Evolutionary conservation across 2,888 invertebrate genomes (phyloP).

Genomic region (Anarsia innoxiella): DNA sequence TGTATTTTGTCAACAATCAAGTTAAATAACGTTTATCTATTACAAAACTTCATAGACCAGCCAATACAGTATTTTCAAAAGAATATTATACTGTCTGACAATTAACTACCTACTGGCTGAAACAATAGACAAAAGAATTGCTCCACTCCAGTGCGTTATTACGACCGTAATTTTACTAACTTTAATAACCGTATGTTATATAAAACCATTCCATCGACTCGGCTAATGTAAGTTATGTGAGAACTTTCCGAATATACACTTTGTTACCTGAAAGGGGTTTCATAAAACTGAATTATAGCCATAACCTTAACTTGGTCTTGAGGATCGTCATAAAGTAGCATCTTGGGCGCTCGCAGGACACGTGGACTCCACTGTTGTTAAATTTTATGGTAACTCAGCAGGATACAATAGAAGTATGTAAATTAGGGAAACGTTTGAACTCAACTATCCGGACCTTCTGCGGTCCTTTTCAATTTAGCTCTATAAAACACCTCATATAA

Average conservation of each 20-base stretch:
- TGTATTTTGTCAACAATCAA: too few relatives aligned
- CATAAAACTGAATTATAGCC: slow-evolving; percentile 72
- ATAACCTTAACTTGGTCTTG: slow-evolving; percentile 67
- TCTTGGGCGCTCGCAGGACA: slow-evolving; percentile 62
- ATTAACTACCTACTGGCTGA: too few relatives aligned
- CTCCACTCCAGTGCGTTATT: slow-evolving; percentile 18
- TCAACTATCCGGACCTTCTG: slow-evolving; percentile 28
- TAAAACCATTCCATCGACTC: slow-evolving; percentile 23
- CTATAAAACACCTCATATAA: slow-evolving; percentile 28
- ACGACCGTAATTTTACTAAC: slow-evolving; percentile 26
- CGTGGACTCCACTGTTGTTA: slow-evolving; percentile 59
- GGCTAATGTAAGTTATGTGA: slow-evolving; percentile 47
- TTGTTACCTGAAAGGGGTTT: slow-evolving; percentile 69
- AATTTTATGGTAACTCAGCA: slow-evolving; percentile 64
- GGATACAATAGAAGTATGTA: slow-evolving; percentile 65
- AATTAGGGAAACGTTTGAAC: slow-evolving; percentile 45
- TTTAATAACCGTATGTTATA: slow-evolving; percentile 17
- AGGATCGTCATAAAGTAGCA: slow-evolving; percentile 67
- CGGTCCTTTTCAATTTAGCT: slow-evolving; percentile 35
- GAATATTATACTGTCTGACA: too few relatives aligned
- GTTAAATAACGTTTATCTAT: too few relatives aligned
- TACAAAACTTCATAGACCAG: too few relatives aligned
- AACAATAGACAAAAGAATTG: slow-evolving; percentile 46
- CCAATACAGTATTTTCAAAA: too few relatives aligned
- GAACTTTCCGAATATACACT: slow-evolving; percentile 61